Evolutionary conservation across 2,888 invertebrate genomes (phyloP), one percentile per base, ranked within the genome.

Genomic region (Scelioninae gen. 2): DNA sequence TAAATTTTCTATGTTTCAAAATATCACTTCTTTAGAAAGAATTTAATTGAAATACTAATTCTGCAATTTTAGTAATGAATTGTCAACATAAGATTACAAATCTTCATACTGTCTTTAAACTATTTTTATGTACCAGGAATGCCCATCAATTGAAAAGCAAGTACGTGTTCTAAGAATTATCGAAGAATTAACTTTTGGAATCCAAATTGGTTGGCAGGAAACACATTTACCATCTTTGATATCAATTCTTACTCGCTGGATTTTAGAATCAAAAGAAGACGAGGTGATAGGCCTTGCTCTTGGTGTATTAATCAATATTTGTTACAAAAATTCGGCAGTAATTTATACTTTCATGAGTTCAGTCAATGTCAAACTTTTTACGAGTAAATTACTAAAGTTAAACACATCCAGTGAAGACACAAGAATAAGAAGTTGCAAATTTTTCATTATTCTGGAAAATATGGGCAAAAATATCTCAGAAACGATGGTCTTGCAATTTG

Each of bases 121-220:
- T n/a, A 5, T 7, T 41, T 55, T 46, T 55, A 15, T 33, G 28
- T 50, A 52, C 25, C 13, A 73, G 64, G 67, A 61, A 33, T 61
- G 45, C 57, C 19, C 52, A 1, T 61, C 89, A 25, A 87, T 87
- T 77, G 91, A 92, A 46, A 92, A 92, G 81, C 90, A 90, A 86
- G 87, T 90, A 28, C 88, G 89, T 79, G 85, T 92, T 1, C 85
- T 93, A 0, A 87, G 89, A 76, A 87, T 93, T 31, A 90, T 92
- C 87, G 92, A 93, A 89, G 93, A 93, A 81, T 87, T 94, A 68
- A 92, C 94, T 0, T 93, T 93, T 78, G 94, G 94, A 22, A 92
- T 94, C 13, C 91, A 91, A 82, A 92, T 94, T 19, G 90, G 90
- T 5, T 94, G 94, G 93, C 93, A 93, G 83, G 93, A 94, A 80